Evolutionary conservation across 2,113 vertebrate genomes (phyloP).

Genomic region (Machaerirhynchus nigripectus): DNA sequence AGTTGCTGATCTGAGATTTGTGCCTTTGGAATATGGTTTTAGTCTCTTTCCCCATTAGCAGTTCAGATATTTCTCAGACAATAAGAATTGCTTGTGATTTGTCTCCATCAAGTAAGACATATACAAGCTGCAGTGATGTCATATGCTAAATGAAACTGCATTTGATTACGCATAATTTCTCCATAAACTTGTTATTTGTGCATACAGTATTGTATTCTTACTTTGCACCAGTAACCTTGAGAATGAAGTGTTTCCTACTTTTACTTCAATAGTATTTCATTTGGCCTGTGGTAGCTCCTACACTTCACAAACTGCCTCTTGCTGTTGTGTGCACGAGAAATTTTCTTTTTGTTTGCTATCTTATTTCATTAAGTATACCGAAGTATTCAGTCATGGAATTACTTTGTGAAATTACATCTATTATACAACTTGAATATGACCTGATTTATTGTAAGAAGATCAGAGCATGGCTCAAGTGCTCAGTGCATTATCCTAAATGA

Average conservation of each 20-base stretch:
- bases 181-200: neutral
- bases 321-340: neutral
- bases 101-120: neutral
- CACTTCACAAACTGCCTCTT: neutral
- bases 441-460: slow-evolving; percentile 20
- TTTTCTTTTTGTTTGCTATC: neutral
- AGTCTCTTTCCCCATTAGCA: neutral
- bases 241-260: neutral
- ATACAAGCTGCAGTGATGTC: neutral
- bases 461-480: neutral
- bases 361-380: neutral
- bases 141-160: neutral
- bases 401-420: slow-evolving; percentile 9
- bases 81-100: neutral
- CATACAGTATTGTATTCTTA: neutral
- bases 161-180: neutral
- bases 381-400: neutral
- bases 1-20: neutral
- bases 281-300: neutral
- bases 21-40: neutral
- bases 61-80: neutral
- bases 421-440: neutral
- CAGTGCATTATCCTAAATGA: slow-evolving; percentile 13
- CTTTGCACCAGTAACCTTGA: neutral
- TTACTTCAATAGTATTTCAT: neutral